Base-by-base conservation (phyloP, 2,113 vertebrate genomes). In the Acanthochromis polyacanthus region DNA sequence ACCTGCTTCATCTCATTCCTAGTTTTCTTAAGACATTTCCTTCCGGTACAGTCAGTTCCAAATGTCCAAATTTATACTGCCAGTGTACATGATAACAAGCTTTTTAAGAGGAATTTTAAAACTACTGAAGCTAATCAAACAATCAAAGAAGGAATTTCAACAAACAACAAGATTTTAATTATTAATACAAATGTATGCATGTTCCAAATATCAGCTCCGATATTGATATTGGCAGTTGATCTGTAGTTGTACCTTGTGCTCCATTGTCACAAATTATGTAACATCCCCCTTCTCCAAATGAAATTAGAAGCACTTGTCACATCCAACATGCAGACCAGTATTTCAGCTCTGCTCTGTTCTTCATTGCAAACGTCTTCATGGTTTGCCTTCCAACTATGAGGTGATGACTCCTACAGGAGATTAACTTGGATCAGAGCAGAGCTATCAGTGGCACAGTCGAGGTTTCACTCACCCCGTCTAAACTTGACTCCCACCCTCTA, bases 401-500 rank as follows among this genome's bases (percentile, higher is more conserved):
- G 23, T 28, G 4, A 11, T 50, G 66, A 23, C 20, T 10, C 30
- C 46, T 43, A 71, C 67, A 40, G 23, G 23, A 53, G 30, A 12
- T 51, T 36, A 23, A 74, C 28, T 65, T 12, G 56, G 43, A 15
- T 50, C 4, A 45, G 32, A 62, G 23, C 30, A 16, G 62, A 55
- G 32, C 4, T 60, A 57, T 57, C 36, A 9, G 8, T 30, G 19
- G 48, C 36, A 15, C 25, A 57, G 65, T 36, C 4, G 15, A 58
- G 30, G 63, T 74, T 73, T 85, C 74, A 43, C 11, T 75, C 7
- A 22, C 53, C 50, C 50, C 1, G 23, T 78, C 81, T 78, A 77
- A 66, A 87, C 83, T 1, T 80, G 79, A 78, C 71, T 69, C 65
- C 32, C 20, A n/a, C 9, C 45, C 58, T 76, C 61, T 78, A 71